phyloP scores from a whole-genome alignment of 2,888 invertebrate genomes.

The Nomada lathburiana region DNA sequence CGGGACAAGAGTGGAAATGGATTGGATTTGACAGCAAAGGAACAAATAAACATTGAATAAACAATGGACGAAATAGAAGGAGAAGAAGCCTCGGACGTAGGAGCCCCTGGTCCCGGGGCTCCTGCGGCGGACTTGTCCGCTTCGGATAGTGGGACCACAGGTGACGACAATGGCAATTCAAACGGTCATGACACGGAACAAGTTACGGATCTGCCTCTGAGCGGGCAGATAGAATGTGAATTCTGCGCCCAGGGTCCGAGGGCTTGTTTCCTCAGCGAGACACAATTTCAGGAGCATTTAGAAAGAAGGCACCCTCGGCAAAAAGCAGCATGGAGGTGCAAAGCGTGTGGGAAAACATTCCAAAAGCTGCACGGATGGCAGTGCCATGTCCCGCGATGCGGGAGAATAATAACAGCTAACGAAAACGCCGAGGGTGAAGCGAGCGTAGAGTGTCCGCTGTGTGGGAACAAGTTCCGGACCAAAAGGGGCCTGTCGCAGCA shows the following conservation, averaged over 20 bases:
- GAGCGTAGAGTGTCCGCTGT: accelerated
- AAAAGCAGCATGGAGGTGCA: not conserved
- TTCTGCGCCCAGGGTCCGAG: not conserved
- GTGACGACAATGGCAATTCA: too few species aligned
- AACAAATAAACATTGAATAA: too few species aligned
- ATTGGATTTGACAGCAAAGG: too few species aligned
- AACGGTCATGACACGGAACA: not conserved
- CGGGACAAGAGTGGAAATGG: too few species aligned
- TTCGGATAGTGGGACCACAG: too few species aligned
- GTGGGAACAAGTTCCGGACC: too few species aligned
- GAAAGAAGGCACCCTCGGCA: not conserved
- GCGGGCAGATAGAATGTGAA: not conserved
- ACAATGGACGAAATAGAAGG: too few species aligned
- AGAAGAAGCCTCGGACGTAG: too few species aligned
- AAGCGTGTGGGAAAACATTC: not conserved
- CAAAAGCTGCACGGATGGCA: not conserved
- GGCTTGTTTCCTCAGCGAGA: accelerated
- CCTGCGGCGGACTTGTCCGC: too few species aligned
- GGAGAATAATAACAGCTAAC: not conserved
- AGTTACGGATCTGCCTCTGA: not conserved
- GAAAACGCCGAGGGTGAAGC: not conserved
- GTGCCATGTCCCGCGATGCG: not conserved
- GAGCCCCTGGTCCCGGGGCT: too few species aligned
- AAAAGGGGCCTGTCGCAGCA: too few species aligned
- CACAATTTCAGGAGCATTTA: too few species aligned